Base-by-base conservation (phyloP, 1,140 invertebrate genomes). In the Meloidogyne floridensis region DNA sequence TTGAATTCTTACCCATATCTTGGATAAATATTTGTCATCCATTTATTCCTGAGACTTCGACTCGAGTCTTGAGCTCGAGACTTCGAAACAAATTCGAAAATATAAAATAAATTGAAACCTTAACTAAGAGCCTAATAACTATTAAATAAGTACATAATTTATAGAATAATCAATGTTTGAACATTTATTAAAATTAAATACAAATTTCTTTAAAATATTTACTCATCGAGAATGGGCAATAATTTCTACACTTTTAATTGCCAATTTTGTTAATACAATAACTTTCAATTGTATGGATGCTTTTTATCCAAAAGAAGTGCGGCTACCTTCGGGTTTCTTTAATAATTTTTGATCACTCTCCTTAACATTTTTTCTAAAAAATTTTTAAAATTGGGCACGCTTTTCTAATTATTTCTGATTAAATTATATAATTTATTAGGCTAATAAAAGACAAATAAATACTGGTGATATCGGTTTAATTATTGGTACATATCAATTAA, bases 241-340 rank as follows among this genome's bases (percentile, higher is more conserved):
- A 53, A 20, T 79, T 47, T 15, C 65, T 51, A 13, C 65, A 10
- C 65, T 79, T 65, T 79, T 72, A 72, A 47, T 72, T 11, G 65
- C 77, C 18, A 79, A 54, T n/a, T 79, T 79, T 32, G 43, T 72
- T 7, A 79, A 79, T 18, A 72, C 59, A 79, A 71, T 79, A 47
- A 71, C 77, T 11, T 65, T 79, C 47, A 79, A 43, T 71, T 79
- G 59, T 18, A 79, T 79, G 59, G 77, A 79, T 13, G 65, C 77
- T 13, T 72, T 72, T 71, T 79, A 79, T 72, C 77, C 77, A 2
- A 79, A 79, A 79, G 77, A 79, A 53, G 77, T 65, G 59, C 59
- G 59, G n/a, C 59, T 65, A 65, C 59, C 59, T 65, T 65, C 59
- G 59, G 59, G 59, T 65, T 65, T 65, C 59, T 65, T 65, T 65